Evolutionary conservation across 2,888 invertebrate species (phyloP).

Genomic region (Deroplatys truncata): DNA sequence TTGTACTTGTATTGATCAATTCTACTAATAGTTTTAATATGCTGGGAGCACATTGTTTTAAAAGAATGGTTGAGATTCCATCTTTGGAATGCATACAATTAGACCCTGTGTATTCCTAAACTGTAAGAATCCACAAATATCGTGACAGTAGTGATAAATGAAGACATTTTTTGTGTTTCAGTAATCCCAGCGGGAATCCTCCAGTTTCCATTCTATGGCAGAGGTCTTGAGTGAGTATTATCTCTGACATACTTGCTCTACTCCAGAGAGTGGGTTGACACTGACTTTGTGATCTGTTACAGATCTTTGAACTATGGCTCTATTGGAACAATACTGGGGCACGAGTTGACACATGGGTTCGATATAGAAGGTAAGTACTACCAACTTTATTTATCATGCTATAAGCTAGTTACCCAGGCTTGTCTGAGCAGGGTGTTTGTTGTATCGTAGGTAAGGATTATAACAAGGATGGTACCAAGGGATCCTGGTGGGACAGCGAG

Average conservation of each 20-base stretch:
- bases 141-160: too few relatives aligned
- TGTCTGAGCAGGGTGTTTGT: not conserved
- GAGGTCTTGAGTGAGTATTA: conserved; percentile 60
- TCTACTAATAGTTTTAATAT: too few relatives aligned
- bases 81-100: too few relatives aligned
- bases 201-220: conserved; percentile 55
- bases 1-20: too few relatives aligned
- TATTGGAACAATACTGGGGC: conserved; percentile 80
- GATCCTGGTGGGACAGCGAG: conserved; percentile 70
- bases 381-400: conserved; percentile 7
- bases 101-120: too few relatives aligned
- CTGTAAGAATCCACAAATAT: too few relatives aligned
- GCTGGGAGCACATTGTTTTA: too few relatives aligned
- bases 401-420: not conserved
- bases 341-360: conserved; percentile 78
- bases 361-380: conserved; percentile 62
- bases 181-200: conserved; percentile 52
- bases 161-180: conserved; percentile 33
- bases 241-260: not conserved
- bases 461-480: conserved; percentile 77
- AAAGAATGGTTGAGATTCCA: too few relatives aligned
- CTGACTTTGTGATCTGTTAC: not conserved
- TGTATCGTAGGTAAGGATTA: conserved; percentile 67
- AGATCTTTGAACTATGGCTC: conserved; percentile 72
- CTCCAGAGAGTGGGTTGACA: not conserved